These are phyloP conservation scores for Hippocampus kuda DNA, from an alignment of 2,797 vertebrate species.

Conservation along the genomic window DNA sequence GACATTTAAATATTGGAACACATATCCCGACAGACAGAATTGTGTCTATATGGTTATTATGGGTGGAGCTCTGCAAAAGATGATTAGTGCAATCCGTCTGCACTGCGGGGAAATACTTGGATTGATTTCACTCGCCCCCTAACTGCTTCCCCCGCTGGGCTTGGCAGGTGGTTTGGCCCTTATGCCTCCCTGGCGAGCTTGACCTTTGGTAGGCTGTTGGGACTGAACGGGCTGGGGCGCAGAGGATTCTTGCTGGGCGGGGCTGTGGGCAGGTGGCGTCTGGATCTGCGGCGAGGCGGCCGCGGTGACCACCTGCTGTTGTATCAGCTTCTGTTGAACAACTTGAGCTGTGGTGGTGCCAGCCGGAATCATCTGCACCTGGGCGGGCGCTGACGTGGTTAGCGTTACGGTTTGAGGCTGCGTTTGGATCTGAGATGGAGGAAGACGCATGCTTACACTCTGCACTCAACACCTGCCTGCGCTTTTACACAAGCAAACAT, in stretches of 20 bases:
- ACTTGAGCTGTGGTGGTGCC: conserved; percentile 72
- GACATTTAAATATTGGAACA: conserved; percentile 1
- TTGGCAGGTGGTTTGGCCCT: conserved; percentile 77
- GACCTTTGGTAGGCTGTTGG: conserved; percentile 72
- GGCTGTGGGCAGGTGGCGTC: conserved; percentile 74
- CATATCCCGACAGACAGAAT: conserved; percentile 10
- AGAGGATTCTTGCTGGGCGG: conserved; percentile 68
- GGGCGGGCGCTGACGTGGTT: conserved; percentile 69
- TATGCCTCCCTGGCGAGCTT: conserved; percentile 70
- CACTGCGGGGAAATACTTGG: conserved; percentile 8
- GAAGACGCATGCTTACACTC: not conserved
- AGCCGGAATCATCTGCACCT: conserved; percentile 81
- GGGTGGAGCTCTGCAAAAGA: conserved; percentile 14
- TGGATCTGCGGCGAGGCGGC: conserved; percentile 77
- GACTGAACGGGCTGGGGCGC: conserved; percentile 57
- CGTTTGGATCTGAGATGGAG: conserved; percentile 60
- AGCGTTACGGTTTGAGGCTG: conserved; percentile 80
- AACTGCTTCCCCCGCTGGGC: conserved; percentile 67
- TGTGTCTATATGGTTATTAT: not conserved
- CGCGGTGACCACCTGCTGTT: conserved; percentile 75
- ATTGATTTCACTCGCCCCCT: conserved; percentile 19
- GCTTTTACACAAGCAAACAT: not conserved
- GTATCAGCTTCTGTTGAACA: conserved; percentile 79
- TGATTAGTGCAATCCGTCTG: conserved; percentile 8
- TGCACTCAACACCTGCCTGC: not conserved